These are phyloP conservation scores for Eumerus sabulonum DNA, from an alignment of 2,888 invertebrate species.

Conservation along the genomic window DNA sequence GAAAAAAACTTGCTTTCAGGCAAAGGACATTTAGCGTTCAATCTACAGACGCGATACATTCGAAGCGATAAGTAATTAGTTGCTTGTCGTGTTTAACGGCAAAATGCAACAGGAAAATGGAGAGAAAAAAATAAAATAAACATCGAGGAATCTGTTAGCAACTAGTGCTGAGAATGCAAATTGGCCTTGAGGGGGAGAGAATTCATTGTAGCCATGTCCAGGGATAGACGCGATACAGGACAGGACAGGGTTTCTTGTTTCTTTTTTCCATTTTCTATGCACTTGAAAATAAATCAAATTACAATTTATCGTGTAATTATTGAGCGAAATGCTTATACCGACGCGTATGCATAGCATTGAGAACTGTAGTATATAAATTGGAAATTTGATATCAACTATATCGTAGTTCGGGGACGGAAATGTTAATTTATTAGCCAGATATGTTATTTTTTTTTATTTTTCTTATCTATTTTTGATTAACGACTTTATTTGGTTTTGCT, in stretches of 20 bases:
- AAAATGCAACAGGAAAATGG: conserved; percentile 34
- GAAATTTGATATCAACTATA: conserved; percentile 45
- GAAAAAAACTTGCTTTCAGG: conserved; percentile 20
- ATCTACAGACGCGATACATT: conserved; percentile 67
- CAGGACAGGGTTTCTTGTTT: conserved; percentile 23
- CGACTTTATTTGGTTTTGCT: conserved; percentile 44
- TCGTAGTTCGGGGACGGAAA: conserved; percentile 14
- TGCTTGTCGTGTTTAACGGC: conserved; percentile 66
- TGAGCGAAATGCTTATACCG: conserved; percentile 29
- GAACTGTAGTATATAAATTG: conserved; percentile 38
- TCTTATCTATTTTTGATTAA: conserved; percentile 28
- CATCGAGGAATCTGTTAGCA: conserved; percentile 3
- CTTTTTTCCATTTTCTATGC: not conserved
- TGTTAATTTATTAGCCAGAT: conserved; percentile 42
- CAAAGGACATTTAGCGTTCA: conserved; percentile 65
- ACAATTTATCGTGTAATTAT: conserved; percentile 65
- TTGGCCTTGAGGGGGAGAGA: conserved; percentile 65
- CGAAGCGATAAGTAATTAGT: conserved; percentile 70
- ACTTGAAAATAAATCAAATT: conserved; percentile 51
- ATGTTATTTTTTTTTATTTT: conserved; percentile 44
- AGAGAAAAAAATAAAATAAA: not conserved
- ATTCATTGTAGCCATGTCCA: conserved; percentile 38
- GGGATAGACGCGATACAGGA: too few relatives aligned
- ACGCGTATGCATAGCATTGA: conserved; percentile 32
- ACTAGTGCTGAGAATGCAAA: conserved; percentile 54